Evolutionary conservation across 2,888 invertebrate genomes (phyloP).

Genomic region (Mesopsocus fuscifrons): DNA sequence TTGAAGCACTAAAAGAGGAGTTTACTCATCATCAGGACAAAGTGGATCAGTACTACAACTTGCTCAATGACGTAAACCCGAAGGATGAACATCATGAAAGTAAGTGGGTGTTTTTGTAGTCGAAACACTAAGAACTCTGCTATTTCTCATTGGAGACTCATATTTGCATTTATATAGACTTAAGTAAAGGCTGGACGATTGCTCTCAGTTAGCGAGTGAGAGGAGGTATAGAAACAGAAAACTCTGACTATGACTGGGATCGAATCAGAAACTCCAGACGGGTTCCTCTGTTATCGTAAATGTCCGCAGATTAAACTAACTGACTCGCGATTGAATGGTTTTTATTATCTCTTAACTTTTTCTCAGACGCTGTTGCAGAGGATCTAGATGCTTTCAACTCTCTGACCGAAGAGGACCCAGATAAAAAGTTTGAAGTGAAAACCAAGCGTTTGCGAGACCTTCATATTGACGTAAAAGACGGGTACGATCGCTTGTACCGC

Average conservation of each 20-base stretch:
- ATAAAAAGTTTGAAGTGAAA: slow-evolving; percentile 43
- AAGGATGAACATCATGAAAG: slow-evolving; percentile 31
- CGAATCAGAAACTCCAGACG: too few relatives aligned
- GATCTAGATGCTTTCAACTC: slow-evolving; percentile 53
- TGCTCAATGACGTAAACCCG: slow-evolving; percentile 45
- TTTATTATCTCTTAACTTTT: too few relatives aligned
- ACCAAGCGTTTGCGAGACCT: slow-evolving; percentile 45
- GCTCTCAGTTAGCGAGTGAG: too few relatives aligned
- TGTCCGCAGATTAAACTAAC: too few relatives aligned
- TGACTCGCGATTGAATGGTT: too few relatives aligned
- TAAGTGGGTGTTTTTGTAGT: slow-evolving; percentile 2
- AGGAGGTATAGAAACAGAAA: too few relatives aligned
- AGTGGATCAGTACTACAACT: slow-evolving; percentile 69
- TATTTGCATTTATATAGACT: too few relatives aligned
- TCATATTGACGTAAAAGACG: slow-evolving; percentile 54
- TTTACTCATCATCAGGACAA: slow-evolving; percentile 85
- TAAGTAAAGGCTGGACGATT: too few relatives aligned
- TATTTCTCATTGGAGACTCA: background rate
- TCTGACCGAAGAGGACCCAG: slow-evolving; percentile 35
- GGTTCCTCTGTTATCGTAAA: too few relatives aligned
- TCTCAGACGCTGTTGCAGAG: slow-evolving; percentile 27
- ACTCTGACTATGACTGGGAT: slow-evolving; percentile 41
- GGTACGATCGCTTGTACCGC: slow-evolving; percentile 55
- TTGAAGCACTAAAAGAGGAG: slow-evolving; percentile 68
- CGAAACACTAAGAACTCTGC: background rate